These are phyloP conservation scores for Rhimphoctona megacephalus DNA, from an alignment of 2,888 invertebrate species.

Conservation along the genomic window DNA sequence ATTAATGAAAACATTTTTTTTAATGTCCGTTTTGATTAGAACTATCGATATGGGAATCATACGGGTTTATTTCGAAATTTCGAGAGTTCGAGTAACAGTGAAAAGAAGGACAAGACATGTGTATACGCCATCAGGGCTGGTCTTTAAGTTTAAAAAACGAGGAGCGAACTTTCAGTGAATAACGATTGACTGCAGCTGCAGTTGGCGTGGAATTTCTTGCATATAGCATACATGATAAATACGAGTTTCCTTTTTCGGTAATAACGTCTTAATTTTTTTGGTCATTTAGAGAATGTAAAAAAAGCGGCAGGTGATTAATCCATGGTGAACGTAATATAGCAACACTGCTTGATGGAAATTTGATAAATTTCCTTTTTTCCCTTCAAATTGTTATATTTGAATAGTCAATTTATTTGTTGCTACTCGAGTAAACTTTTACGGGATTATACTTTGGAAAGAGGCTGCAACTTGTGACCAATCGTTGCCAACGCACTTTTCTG, in stretches of 20 bases:
- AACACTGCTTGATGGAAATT: too few species aligned
- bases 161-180: neutral
- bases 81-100: neutral
- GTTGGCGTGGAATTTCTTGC: neutral
- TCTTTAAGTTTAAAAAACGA: neutral
- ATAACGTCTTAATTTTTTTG: slow-evolving; percentile 11
- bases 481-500: slow-evolving; percentile 41
- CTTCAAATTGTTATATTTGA: neutral
- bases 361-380: neutral
- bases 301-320: neutral
- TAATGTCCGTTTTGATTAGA: neutral
- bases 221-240: neutral
- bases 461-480: slow-evolving; percentile 10
- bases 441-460: neutral
- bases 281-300: neutral
- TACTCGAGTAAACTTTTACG: neutral
- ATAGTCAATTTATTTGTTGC: neutral
- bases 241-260: slow-evolving; percentile 27
- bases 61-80: neutral
- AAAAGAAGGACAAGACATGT: neutral
- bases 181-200: slow-evolving; percentile 1
- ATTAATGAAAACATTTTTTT: neutral
- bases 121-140: neutral
- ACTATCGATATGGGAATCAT: neutral
- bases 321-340: neutral